Base-by-base conservation (phyloP, 2,888 invertebrate species). In the Trimorus sp. region DNA sequence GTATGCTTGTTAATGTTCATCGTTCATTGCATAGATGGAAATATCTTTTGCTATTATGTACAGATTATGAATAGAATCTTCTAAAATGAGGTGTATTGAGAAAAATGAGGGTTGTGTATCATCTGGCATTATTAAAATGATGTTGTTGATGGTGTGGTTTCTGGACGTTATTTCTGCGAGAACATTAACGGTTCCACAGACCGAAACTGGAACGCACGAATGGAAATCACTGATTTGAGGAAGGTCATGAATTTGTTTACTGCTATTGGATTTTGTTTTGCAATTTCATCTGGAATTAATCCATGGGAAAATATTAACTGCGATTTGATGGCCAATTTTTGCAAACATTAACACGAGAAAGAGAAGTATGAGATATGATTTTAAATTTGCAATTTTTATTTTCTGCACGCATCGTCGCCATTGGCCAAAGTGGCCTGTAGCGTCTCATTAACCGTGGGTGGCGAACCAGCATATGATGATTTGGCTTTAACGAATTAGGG, bases 381-480 rank as follows among this genome's bases (percentile, higher is more conserved):
- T 59, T 42, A 42, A 16, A 16, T 9, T 59, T 16, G 4, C 59
- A 4, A 15, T 59, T 59, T 42, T 42, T 59, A 9, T 42, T 59
- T 42, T 59, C 59, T 5, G 14, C 36, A 59, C 59, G 59, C 42
- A 42, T 14, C 4, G 59, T 59, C 12, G 8, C 9, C 12, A 65
- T 48, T 40, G 14, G 12, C 51, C 40, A 53, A 16, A 65, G n/a
- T 65, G 65, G 40, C 9, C 65, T 53, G 16, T 40, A 65, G 53
- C 53, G 65, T 16, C 53, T 65, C 53, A 68, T 68, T 3, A 54
- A 11, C 14, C 36, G 4, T 8, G 68, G 14, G 14, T 68, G 42
- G 38, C 54, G 68, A 6, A 66, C n/a, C 38, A 66, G 38, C 7
- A 66, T 7, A 40, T 66, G 65, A 37, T 66, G 65, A 36, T 66